Evolutionary conservation across 2,888 invertebrate species (phyloP).

Genomic region (Macroteleia sp.): DNA sequence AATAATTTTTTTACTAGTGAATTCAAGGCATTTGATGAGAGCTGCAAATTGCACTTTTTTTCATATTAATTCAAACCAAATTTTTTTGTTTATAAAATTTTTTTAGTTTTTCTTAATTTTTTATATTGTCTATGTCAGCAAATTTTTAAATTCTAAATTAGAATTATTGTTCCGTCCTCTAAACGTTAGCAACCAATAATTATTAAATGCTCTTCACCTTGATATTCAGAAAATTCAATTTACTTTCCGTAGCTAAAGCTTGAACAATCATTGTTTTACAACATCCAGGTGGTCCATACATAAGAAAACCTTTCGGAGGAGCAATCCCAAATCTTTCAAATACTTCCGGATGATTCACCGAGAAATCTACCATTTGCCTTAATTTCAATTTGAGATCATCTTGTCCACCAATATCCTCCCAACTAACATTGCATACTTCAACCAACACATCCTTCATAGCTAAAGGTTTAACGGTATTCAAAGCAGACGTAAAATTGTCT

Average conservation of each 20-base stretch:
- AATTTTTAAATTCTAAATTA: no score
- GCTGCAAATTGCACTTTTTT: no score
- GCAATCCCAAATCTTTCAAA: slow-evolving; percentile 92
- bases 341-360: slow-evolving; percentile 92
- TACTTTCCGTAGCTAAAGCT: slow-evolving; percentile 97
- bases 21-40: no score
- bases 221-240: slow-evolving; percentile 96
- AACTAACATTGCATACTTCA: slow-evolving; percentile 94
- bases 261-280: slow-evolving; percentile 99
- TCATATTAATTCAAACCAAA: no score
- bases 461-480: slow-evolving; percentile 91
- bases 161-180: no score
- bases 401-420: slow-evolving; percentile 98
- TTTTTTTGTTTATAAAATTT: no score
- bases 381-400: slow-evolving; percentile 93
- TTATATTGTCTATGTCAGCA: no score
- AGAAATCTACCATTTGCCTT: slow-evolving; percentile 97
- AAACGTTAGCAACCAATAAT: no score
- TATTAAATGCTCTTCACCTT: no score
- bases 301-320: slow-evolving; percentile 94
- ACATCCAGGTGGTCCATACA: slow-evolving; percentile 99
- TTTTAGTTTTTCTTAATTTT: no score
- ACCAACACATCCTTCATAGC: slow-evolving; percentile 95
- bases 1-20: no score
- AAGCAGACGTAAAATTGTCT: slow-evolving; percentile 87